Percentiles rank a stretch among this genome's conserved stretches.
Conservation (phyloP, 2,888 invertebrate genomes). For the Saturnia pavonia region DNA sequence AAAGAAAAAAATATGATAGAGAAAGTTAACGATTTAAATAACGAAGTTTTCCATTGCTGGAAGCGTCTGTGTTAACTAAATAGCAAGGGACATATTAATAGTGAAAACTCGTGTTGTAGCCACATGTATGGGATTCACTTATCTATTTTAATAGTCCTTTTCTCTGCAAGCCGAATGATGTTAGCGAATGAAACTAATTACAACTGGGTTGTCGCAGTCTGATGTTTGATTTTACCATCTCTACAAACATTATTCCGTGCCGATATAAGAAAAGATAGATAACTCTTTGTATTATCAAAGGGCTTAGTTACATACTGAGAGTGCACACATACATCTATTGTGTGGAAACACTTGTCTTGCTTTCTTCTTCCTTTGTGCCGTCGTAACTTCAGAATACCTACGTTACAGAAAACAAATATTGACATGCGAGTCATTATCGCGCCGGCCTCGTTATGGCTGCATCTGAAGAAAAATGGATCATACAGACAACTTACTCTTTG, state of each 20-base stretch:
- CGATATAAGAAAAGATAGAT: background rate
- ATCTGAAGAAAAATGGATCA: constrained; percentile 77
- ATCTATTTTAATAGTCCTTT: background rate
- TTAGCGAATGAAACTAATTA: background rate
- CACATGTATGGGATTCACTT: background rate
- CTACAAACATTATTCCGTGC: background rate
- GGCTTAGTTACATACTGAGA: constrained; percentile 10
- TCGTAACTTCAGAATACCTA: constrained; percentile 41
- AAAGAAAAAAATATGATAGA: constrained; percentile 1
- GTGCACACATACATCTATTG: constrained; percentile 15
- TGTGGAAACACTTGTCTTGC: constrained; percentile 39
- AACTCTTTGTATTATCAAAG: background rate
- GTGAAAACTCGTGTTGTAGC: background rate
- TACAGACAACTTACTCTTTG: constrained; percentile 54
- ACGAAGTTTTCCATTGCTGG: background rate
- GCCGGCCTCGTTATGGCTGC: constrained; percentile 71
- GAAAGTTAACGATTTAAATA: background rate
- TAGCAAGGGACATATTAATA: background rate
- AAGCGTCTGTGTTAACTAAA: background rate
- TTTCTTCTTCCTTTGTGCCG: constrained; percentile 42
- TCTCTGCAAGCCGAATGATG: background rate
- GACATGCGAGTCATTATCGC: constrained; percentile 69
- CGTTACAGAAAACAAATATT: constrained; percentile 65
- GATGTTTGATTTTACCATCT: background rate
- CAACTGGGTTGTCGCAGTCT: background rate